Conservation (phyloP, 2,888 invertebrate species). For the Coelinius sp. region DNA sequence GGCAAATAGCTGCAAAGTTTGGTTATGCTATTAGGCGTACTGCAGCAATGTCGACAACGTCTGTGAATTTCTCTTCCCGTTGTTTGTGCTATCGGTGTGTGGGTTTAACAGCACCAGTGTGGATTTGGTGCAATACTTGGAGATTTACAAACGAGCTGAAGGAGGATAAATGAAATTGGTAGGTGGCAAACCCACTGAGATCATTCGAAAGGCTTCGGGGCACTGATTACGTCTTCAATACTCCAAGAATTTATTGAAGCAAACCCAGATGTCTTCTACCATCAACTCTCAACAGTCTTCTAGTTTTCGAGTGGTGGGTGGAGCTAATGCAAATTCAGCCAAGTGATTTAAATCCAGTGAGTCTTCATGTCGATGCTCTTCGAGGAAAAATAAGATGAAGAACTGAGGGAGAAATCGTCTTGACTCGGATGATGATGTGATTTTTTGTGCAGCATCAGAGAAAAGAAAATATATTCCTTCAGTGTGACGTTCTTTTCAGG, state of each 20-base stretch:
- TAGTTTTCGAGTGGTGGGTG: slow-evolving; percentile 46
- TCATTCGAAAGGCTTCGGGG: background rate
- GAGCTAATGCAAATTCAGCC: slow-evolving; percentile 28
- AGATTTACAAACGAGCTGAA: slow-evolving; percentile 6
- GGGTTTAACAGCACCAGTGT: background rate
- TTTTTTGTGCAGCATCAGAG: background rate
- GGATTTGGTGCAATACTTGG: background rate
- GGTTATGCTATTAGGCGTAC: slow-evolving; percentile 52
- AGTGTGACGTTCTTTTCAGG: slow-evolving; percentile 1
- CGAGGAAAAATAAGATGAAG: background rate
- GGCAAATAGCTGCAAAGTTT: slow-evolving; percentile 55
- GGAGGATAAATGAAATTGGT: background rate
- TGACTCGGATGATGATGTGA: background rate
- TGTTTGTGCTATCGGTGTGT: slow-evolving; percentile 29
- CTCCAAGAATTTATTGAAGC: background rate
- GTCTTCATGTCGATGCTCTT: background rate
- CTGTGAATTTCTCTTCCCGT: slow-evolving; percentile 26
- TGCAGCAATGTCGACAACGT: slow-evolving; percentile 20
- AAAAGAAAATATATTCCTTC: background rate
- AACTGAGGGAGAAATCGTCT: background rate
- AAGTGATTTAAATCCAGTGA: slow-evolving; percentile 14
- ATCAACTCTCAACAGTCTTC: background rate
- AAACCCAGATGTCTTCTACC: background rate
- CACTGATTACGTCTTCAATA: slow-evolving; percentile 18
- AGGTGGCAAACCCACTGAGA: background rate